phyloP scores from a whole-genome alignment of 2,797 vertebrate species.

The Mycteria americana region DNA sequence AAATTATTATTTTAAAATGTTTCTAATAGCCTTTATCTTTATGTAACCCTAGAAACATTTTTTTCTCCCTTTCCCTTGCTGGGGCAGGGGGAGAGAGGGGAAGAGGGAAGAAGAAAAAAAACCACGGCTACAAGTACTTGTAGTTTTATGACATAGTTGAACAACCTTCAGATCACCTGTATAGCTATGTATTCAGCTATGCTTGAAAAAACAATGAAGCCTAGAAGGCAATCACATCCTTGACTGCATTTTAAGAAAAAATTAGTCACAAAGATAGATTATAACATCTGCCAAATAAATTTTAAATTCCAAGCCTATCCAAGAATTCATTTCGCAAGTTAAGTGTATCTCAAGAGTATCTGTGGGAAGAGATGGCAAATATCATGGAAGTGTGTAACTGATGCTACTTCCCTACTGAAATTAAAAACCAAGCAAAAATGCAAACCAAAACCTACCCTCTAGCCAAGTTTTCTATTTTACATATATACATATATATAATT shows the following conservation, averaged over 20 bases:
- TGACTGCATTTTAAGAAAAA: neutral
- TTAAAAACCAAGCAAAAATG: neutral
- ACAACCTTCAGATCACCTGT: neutral
- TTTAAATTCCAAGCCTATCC: neutral
- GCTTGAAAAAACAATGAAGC: neutral
- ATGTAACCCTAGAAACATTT: neutral
- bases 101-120: neutral
- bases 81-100: rapidly evolving
- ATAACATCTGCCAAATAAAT: neutral
- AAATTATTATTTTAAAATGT: neutral
- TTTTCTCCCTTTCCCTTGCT: neutral
- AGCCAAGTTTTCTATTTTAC: neutral
- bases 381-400: neutral
- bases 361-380: neutral
- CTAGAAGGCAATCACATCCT: neutral
- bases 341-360: neutral
- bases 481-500: neutral
- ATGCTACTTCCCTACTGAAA: neutral
- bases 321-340: neutral
- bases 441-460: neutral
- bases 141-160: neutral
- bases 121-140: neutral
- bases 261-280: neutral
- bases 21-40: neutral
- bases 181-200: neutral